Base-by-base conservation (phyloP, 1,140 invertebrate genomes). In the Galendromus occidentalis region DNA sequence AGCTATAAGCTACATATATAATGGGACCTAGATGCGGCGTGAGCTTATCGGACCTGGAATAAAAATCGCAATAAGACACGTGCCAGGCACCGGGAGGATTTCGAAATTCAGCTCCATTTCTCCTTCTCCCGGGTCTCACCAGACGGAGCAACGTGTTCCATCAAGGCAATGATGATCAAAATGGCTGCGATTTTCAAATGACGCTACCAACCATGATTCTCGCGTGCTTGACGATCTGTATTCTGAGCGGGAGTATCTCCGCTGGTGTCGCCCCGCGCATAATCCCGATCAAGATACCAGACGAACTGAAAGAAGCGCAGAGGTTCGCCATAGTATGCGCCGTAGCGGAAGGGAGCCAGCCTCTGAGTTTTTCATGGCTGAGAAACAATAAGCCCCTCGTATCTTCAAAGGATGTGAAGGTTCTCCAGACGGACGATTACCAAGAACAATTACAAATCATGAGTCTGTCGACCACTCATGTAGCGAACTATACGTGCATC, bases 401-500 rank as follows among this genome's bases (percentile, higher is more conserved):
- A 20, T 22, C 51, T 25, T 17, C 25, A 29, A 14, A 4, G 20
- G 1, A 28, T 1, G 39, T 45, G 18, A 64, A 39, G 7, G 33
- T 42, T 6, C 30, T 66, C 4, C 65, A 68, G n/a, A 29, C 29
- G 12, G 47, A 42, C 42, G 64, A 66, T 28, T 47, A 67, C 25
- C 25, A 68, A 63, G 55, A 65, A n/a, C 42, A 28, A 29, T 59
- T 80, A 55, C 74, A 74, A 30, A 77, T 79, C 33, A 70, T 72
- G 44, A 71, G 72, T 63, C 74, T 75, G 22, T 72, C 68, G 39
- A 73, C 73, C 2, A 69, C 79, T 67, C 82, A 86, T 74, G 77
- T 81, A 65, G 86, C 85, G 14, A 83, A 85, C 71, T 87, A 87
- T 73, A 83, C 85, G n/a, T 88, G 86, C 74, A 74, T 80, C 30